Percentiles rank a stretch among this genome's conserved stretches.
phyloP scores from a whole-genome alignment of 2,797 vertebrate species.

The Cossypha heuglini region DNA sequence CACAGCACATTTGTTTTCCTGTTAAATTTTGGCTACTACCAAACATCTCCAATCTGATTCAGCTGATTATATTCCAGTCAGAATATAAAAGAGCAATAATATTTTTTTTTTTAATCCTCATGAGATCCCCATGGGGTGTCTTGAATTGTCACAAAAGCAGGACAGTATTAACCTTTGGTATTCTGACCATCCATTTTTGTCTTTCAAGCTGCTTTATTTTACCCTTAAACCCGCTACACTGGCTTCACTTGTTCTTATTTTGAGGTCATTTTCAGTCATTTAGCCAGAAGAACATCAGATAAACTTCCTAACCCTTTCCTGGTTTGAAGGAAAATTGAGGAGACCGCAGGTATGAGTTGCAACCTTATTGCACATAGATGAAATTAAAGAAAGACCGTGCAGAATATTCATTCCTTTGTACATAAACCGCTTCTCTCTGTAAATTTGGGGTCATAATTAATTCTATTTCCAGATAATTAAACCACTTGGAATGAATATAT shows the following conservation, averaged over 20 bases:
- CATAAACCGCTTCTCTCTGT: background rate
- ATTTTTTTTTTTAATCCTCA: background rate
- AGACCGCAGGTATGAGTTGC: background rate
- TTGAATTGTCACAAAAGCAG: background rate
- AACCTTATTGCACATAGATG: background rate
- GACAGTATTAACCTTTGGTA: background rate
- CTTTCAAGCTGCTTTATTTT: background rate
- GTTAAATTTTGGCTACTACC: background rate
- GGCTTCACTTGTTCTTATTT: background rate
- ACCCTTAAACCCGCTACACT: background rate
- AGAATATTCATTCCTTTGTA: background rate
- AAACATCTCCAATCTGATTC: background rate
- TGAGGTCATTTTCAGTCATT: background rate
- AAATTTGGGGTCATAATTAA: slow-evolving; percentile 21
- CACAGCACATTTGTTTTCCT: background rate
- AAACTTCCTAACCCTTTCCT: background rate
- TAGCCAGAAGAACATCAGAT: background rate
- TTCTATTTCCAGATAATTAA: slow-evolving; percentile 46
- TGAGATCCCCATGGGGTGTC: background rate
- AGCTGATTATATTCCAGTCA: background rate
- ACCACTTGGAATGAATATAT: slow-evolving; percentile 9
- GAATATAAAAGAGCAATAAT: background rate
- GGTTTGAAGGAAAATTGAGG: background rate
- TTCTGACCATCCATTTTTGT: background rate
- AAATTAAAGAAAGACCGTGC: background rate